phyloP scores from a whole-genome alignment of 2,113 vertebrate genomes.

The Alethe castanea region DNA sequence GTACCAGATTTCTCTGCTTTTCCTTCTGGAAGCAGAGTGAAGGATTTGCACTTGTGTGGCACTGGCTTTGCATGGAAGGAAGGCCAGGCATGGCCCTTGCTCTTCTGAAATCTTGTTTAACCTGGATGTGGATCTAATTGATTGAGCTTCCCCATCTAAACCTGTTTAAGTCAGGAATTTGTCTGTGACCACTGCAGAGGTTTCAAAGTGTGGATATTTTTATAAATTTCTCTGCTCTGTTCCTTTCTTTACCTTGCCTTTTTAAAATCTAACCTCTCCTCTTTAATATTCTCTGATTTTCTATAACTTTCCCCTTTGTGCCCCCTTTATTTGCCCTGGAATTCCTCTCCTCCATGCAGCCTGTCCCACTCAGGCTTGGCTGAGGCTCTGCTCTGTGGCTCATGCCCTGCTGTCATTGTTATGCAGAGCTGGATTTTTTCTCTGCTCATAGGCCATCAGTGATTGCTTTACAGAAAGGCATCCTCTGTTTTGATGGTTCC shows the following conservation, averaged over 20 bases:
- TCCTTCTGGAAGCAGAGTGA: neutral
- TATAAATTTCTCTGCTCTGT: neutral
- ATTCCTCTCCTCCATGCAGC: neutral
- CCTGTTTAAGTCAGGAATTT: neutral
- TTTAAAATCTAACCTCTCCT: neutral
- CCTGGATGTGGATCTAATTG: neutral
- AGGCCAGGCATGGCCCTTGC: neutral
- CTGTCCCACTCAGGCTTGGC: neutral
- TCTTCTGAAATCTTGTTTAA: neutral
- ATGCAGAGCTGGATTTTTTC: neutral
- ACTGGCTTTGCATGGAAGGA: neutral
- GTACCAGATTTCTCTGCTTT: neutral
- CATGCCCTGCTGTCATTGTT: neutral
- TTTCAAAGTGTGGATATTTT: neutral
- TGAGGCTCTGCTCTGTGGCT: neutral
- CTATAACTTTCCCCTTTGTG: neutral
- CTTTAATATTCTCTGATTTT: neutral
- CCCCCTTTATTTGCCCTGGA: neutral
- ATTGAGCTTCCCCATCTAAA: neutral
- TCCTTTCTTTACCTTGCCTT: neutral
- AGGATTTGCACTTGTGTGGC: neutral
- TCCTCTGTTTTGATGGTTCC: constrained; percentile 71
- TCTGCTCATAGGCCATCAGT: constrained; percentile 1
- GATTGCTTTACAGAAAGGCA: constrained; percentile 61
- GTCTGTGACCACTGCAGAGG: neutral